Evolutionary conservation across 1,140 invertebrate species (phyloP).

Genomic region (Maconellicoccus hirsutus): DNA sequence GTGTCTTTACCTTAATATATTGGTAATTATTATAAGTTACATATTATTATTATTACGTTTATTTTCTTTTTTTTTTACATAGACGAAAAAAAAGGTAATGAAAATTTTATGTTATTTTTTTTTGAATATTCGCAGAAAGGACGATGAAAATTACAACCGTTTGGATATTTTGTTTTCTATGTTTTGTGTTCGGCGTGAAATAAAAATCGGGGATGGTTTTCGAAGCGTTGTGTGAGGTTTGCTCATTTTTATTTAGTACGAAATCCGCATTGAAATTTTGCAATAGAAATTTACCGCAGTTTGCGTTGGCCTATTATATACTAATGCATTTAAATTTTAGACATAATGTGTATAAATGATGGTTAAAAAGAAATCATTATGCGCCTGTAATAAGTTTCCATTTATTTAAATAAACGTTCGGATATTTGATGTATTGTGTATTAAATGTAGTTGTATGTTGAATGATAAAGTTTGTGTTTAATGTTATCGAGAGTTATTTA

Average conservation of each 20-base stretch:
- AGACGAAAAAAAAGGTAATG: neutral
- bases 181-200: neutral
- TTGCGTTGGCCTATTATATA: conserved; percentile 16
- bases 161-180: neutral
- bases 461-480: conserved; percentile 4
- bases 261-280: conserved; percentile 2
- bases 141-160: neutral
- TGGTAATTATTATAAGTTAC: conserved; percentile 18
- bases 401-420: conserved; percentile 21
- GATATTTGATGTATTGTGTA: conserved; percentile 12
- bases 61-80: conserved; percentile 7
- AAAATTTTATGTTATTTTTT: too few relatives aligned
- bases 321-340: conserved; percentile 19
- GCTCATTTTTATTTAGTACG: conserved; percentile 13
- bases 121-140: too few relatives aligned
- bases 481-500: conserved; percentile 9
- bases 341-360: conserved; percentile 14
- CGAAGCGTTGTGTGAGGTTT: conserved; percentile 13
- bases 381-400: conserved; percentile 17
- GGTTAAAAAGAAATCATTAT: conserved; percentile 6
- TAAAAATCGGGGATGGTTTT: neutral
- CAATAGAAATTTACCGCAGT: neutral
- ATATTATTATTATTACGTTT: conserved; percentile 17
- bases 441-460: conserved; percentile 9
- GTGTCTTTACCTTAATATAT: conserved; percentile 21